Percentiles rank a stretch among this genome's conserved stretches.
Evolutionary conservation across 2,888 invertebrate species (phyloP).

Genomic region (Silvanus unidentatus): DNA sequence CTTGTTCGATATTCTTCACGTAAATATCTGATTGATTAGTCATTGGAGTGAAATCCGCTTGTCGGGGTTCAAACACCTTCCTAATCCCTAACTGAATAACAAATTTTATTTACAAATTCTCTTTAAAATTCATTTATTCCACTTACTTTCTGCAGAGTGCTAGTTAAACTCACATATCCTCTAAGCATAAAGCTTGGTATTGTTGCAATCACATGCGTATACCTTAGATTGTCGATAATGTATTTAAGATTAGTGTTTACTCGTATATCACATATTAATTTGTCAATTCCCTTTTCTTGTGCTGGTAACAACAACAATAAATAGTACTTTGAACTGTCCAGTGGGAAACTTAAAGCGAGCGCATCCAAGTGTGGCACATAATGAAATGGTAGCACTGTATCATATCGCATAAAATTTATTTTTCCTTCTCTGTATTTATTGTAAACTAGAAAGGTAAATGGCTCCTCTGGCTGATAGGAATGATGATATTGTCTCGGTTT

Average conservation of each 20-base stretch:
- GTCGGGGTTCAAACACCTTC: constrained; percentile 74
- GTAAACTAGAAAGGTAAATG: constrained; percentile 42
- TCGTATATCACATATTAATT: constrained; percentile 60
- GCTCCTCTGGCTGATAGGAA: constrained; percentile 28
- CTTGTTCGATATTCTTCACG: constrained; percentile 78
- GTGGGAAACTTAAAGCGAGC: constrained; percentile 67
- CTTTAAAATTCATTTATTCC: background rate
- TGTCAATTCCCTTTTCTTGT: constrained; percentile 54
- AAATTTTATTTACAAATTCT: background rate
- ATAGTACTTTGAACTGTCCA: constrained; percentile 76
- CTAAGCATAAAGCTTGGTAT: constrained; percentile 76
- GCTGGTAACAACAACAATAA: constrained; percentile 67
- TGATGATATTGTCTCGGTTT: constrained; percentile 7
- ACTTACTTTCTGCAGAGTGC: constrained; percentile 72
- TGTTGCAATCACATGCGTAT: constrained; percentile 67
- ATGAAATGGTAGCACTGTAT: constrained; percentile 69
- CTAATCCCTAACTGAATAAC: constrained; percentile 62
- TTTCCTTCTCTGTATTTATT: constrained; percentile 47
- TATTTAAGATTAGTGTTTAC: constrained; percentile 58
- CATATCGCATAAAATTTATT: constrained; percentile 68
- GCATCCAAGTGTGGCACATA: constrained; percentile 68
- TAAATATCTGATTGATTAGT: constrained; percentile 70
- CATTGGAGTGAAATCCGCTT: constrained; percentile 74
- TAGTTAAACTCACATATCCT: constrained; percentile 74
- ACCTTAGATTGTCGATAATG: constrained; percentile 62